Conservation (phyloP, 1,140 invertebrate species). For the Ips typographus region DNA sequence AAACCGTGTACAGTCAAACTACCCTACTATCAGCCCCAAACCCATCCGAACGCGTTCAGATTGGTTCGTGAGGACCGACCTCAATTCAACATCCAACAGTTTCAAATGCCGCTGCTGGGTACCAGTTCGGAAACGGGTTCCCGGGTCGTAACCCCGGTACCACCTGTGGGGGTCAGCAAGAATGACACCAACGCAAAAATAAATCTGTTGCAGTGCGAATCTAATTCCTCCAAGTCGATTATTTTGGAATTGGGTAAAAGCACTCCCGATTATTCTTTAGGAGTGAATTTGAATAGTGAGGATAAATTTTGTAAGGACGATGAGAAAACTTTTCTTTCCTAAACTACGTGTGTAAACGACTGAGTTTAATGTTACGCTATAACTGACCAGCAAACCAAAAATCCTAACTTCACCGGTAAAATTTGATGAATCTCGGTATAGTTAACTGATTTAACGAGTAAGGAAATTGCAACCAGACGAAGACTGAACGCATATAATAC, state of each 20-base stretch:
- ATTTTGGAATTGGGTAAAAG: conserved; percentile 40
- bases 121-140: not conserved
- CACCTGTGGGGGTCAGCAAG: conserved; percentile 14
- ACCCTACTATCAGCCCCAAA: conserved; percentile 11
- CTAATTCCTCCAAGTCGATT: conserved; percentile 25
- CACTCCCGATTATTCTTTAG: conserved; percentile 22
- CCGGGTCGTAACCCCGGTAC: conserved; percentile 13
- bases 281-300: conserved; percentile 16
- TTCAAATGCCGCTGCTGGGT: conserved; percentile 39
- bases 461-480: too few species aligned
- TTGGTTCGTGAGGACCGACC: conserved; percentile 23
- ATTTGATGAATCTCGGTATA: too few species aligned
- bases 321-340: conserved; percentile 1
- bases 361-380: not conserved
- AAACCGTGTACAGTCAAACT: conserved; percentile 18
- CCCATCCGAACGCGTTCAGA: conserved; percentile 30
- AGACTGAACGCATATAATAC: too few species aligned
- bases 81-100: not conserved
- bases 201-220: conserved; percentile 37
- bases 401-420: not conserved
- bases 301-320: conserved; percentile 13
- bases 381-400: too few species aligned
- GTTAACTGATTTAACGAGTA: too few species aligned
- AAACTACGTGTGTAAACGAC: too few species aligned
- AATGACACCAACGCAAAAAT: conserved; percentile 43